Evolutionary conservation across 2,113 vertebrate genomes (phyloP).

Genomic region (Urocynchramus pylzowi): DNA sequence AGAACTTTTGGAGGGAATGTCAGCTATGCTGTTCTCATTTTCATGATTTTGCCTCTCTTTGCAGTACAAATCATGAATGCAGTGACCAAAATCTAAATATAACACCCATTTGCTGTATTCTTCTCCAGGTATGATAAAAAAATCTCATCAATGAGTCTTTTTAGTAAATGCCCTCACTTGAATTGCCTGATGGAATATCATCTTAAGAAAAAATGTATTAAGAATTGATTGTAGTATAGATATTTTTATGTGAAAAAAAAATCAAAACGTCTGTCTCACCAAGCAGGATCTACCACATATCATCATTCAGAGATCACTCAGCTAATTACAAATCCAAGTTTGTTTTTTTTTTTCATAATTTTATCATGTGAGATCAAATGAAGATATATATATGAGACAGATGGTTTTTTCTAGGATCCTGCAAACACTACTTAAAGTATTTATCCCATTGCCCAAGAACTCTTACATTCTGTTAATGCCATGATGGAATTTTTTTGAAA

Average conservation of each 20-base stretch:
- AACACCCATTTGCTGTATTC: neutral
- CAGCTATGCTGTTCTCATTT: neutral
- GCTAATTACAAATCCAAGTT: neutral
- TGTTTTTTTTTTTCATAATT: neutral
- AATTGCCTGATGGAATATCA: neutral
- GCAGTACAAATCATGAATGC: neutral
- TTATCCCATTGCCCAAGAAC: neutral
- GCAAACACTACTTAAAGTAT: neutral
- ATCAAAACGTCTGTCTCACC: neutral
- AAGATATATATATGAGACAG: neutral
- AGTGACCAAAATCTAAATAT: neutral
- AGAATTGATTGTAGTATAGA: neutral
- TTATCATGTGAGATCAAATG: neutral
- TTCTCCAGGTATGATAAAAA: neutral
- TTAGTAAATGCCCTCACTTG: neutral
- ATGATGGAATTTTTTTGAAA: neutral
- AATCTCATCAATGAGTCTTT: neutral
- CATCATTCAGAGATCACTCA: neutral
- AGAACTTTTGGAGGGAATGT: neutral
- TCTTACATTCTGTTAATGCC: neutral
- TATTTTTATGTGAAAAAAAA: neutral
- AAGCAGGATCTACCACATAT: neutral
- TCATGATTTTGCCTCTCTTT: neutral
- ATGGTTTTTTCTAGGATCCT: neutral
- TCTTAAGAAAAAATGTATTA: neutral